These are phyloP conservation scores for Sebastolobus alascanus DNA, from an alignment of 2,797 vertebrate species.

Conservation along the genomic window DNA sequence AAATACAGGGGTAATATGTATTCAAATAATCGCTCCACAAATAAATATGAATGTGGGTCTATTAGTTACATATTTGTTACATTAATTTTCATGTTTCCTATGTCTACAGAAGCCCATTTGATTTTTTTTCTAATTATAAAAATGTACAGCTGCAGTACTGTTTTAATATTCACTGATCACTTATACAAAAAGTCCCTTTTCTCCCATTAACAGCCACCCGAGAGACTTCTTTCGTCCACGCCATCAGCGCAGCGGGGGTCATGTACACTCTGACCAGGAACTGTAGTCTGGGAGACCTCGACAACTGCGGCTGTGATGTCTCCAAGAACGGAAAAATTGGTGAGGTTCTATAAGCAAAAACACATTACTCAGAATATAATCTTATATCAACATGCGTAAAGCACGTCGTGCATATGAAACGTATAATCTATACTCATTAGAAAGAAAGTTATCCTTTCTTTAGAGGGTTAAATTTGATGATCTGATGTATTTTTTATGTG, in stretches of 20 bases:
- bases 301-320: conserved; percentile 94
- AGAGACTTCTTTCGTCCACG: conserved; percentile 96
- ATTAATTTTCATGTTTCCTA: neutral
- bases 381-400: neutral
- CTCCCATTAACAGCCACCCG: conserved; percentile 87
- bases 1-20: neutral
- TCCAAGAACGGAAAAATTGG: conserved; percentile 93
- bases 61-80: neutral
- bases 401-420: neutral
- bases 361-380: neutral
- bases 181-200: neutral
- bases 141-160: neutral
- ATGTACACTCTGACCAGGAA: conserved; percentile 96
- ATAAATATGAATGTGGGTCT: neutral
- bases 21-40: neutral
- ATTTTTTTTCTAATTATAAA: neutral
- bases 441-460: neutral
- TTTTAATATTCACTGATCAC: neutral
- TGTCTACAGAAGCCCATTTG: neutral
- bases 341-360: conserved; percentile 65
- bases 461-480: neutral
- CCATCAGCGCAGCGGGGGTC: conserved; percentile 96
- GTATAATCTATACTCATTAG: neutral
- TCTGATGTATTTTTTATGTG: neutral
- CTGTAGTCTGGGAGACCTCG: conserved; percentile 96